These are phyloP conservation scores for Petrolisthes cinctipes DNA, from an alignment of 2,888 invertebrate species.

Conservation along the genomic window DNA sequence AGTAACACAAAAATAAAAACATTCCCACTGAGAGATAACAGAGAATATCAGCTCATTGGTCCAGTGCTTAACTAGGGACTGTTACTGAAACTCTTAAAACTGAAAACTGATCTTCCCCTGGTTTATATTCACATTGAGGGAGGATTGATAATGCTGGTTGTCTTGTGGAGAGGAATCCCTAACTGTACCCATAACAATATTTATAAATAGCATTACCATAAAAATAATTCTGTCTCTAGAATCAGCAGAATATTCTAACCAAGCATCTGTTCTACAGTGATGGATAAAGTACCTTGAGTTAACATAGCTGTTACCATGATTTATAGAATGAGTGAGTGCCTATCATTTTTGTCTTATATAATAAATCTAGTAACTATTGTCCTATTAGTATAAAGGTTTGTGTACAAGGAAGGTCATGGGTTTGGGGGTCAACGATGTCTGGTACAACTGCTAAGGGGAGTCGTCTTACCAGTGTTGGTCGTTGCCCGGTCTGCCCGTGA, in stretches of 20 bases:
- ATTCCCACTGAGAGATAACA: no score
- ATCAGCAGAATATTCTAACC: not conserved
- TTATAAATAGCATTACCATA: conserved; percentile 1
- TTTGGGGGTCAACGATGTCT: no score
- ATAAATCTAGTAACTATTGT: conserved; percentile 27
- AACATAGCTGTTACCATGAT: conserved; percentile 33
- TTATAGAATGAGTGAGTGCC: conserved; percentile 55
- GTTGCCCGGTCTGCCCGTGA: no score
- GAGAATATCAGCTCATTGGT: no score
- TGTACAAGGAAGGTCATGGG: not conserved
- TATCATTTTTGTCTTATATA: conserved; percentile 45
- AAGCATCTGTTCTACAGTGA: conserved; percentile 26
- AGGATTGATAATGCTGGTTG: not conserved
- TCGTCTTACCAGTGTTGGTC: no score
- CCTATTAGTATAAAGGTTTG: conserved; percentile 29
- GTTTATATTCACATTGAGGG: no score
- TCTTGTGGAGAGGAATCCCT: no score
- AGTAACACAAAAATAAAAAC: no score
- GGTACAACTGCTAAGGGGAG: no score
- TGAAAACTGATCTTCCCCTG: no score
- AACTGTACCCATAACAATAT: conserved; percentile 18
- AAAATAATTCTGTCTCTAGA: conserved; percentile 1
- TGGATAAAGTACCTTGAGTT: conserved; percentile 37
- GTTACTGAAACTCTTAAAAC: no score
- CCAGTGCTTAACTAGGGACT: no score